Base-by-base conservation (phyloP, 2,888 invertebrate genomes). In the Oscheius myriophilus region DNA sequence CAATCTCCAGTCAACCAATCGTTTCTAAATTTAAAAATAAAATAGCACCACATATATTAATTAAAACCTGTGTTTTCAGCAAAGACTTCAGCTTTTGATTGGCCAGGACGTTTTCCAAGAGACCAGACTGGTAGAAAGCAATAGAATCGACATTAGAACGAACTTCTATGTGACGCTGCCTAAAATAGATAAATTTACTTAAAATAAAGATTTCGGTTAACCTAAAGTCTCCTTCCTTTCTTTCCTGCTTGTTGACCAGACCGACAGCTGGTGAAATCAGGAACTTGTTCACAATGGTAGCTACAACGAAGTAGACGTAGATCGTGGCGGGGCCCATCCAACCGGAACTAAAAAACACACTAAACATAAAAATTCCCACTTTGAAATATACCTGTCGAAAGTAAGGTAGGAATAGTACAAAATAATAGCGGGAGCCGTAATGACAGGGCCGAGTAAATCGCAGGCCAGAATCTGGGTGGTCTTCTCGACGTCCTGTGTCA, bases 191-290 rank as follows among this genome's bases (percentile, higher is more conserved):
- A 6, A 52, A 25, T 33, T 9, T 21, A 64, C n/a, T n/a, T 18
- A 6, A 49, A 49, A 33, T 6, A 33, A 3, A 33, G 9, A 9
- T 33, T 3, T 33, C 3, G 4, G 12, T 11, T 6, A 46, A 18
- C 18, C 18, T 18, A 33, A 33, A 33, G 81, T 90, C 88, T 55
- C 90, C 90, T 84, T 90, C 90, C 74, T 86, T 86, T 75, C 87
- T 87, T 81, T 91, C 90, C 81, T 90, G 90, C 63, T 87, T 84
- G 58, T 88, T 89, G 21, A 90, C 89, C 64, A 87, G 87, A 33
- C 83, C 80, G n/a, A 90, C 89, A 18, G 90, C 89, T 0, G 90
- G 89, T 1, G 89, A 88, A 87, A 91, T 90, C 2, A 91, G 83
- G 9, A 90, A 53, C 42, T 89, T 89, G 86, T 90, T 90, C 58